Conservation (phyloP, 2,888 invertebrate species). For the Poecilobothrus nobilitatus region DNA sequence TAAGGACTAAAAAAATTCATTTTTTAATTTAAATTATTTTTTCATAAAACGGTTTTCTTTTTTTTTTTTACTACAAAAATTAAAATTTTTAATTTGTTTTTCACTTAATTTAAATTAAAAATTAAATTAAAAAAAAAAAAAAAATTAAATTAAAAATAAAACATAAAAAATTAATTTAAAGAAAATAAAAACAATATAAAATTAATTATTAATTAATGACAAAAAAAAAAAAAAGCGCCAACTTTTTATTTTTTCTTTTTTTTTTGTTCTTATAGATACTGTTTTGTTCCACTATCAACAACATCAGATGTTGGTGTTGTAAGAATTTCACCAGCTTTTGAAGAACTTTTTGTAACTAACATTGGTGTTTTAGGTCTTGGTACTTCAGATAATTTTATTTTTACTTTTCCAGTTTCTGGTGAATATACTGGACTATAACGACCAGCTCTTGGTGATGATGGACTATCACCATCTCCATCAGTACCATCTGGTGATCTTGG, state of each 20-base stretch:
- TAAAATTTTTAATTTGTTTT: too few species aligned
- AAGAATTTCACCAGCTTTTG: slow-evolving; percentile 67
- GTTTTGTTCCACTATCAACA: background rate
- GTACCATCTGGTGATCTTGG: slow-evolving; percentile 32
- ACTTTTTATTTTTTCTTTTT: slow-evolving; percentile 13
- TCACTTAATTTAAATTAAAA: too few species aligned
- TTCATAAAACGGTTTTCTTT: too few species aligned
- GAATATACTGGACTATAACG: slow-evolving; percentile 48
- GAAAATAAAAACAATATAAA: slow-evolving; percentile 2
- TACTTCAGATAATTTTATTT: slow-evolving; percentile 66
- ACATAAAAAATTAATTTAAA: too few species aligned
- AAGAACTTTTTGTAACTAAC: slow-evolving; percentile 65
- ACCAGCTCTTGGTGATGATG: slow-evolving; percentile 46
- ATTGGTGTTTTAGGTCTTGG: slow-evolving; percentile 75
- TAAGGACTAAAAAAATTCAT: too few species aligned
- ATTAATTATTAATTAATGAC: slow-evolving; percentile 8
- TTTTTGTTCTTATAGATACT: background rate
- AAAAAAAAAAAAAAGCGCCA: slow-evolving; percentile 21
- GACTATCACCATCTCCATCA: slow-evolving; percentile 47
- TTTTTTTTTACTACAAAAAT: too few species aligned
- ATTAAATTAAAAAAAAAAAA: too few species aligned
- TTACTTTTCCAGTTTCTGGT: slow-evolving; percentile 67
- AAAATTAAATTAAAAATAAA: too few species aligned
- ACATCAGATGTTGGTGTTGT: slow-evolving; percentile 47
- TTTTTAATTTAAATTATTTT: too few species aligned